A percentile compares a stretch with the other conserved stretches of the same genome.
Evolutionary conservation across 2,797 vertebrate genomes (phyloP).

Genomic region (Bradypodion ventrale): DNA sequence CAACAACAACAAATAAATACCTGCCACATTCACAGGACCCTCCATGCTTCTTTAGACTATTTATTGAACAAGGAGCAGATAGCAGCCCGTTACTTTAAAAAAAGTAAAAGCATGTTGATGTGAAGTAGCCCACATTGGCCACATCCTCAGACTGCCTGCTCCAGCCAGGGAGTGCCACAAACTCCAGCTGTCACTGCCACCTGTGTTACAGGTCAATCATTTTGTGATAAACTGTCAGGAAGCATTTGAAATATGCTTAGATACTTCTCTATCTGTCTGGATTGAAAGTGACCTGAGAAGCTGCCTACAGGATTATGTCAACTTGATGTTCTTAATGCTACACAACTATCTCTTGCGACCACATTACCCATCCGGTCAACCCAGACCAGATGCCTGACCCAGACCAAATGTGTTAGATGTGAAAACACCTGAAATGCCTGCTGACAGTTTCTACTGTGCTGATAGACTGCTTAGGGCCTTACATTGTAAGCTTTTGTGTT

Average conservation of each 20-base stretch:
- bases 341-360: neutral
- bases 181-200: neutral
- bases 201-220: neutral
- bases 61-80: neutral
- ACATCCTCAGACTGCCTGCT: neutral
- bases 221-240: conserved; percentile 13
- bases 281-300: conserved; percentile 8
- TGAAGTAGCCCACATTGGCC: neutral
- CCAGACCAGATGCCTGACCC: conserved; percentile 21
- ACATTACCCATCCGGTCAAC: neutral
- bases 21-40: neutral
- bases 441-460: neutral
- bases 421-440: conserved; percentile 16
- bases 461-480: conserved; percentile 11
- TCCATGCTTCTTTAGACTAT: neutral
- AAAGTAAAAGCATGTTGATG: neutral
- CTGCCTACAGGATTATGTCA: conserved; percentile 6
- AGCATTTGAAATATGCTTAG: conserved; percentile 14
- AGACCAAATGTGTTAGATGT: neutral
- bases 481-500: conserved; percentile 32
- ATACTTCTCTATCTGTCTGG: neutral
- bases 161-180: neutral
- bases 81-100: neutral
- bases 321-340: conserved; percentile 9
- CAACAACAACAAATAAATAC: too few relatives aligned